Base-by-base conservation (phyloP, 2,888 invertebrate genomes). In the Stenurella melanura region DNA sequence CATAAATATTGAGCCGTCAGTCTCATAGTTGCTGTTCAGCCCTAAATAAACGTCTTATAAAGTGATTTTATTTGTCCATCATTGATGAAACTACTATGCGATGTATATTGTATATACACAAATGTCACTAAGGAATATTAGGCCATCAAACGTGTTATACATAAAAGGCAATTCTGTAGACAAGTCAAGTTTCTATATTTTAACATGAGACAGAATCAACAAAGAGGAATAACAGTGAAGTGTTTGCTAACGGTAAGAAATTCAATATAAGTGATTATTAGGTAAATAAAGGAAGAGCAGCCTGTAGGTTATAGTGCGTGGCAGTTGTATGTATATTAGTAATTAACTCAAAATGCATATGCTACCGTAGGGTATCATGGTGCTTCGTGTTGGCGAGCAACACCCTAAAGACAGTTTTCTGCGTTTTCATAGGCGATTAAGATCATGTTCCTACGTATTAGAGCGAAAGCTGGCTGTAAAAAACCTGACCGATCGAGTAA, bases 251-350 rank as follows among this genome's bases (percentile, higher is more conserved):
- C 42, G 12, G 42, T 38, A n/a, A 42, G 58, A 69, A 60, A 70
- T 58, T 70, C 60, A 60, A 70, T 60, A 50, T 50, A 56, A n/a
- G 18, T 60, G 60, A 60, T 70, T 70, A 42, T 60, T 34, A 50
- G 17, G 38, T 19, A 69, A 34, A 69, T 58, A 68, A 61, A 61
- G 26, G 30, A 30, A 15, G 6, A 12, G 21, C 58, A 12, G 21
- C 58, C 21, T 67, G 19, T 54, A 54, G 19, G 9, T 38, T 42
- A 38, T 12, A 6, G 0, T 7, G 30, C 30, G 0, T 34, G 7
- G 30, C 30, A 34, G 30, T 19, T 21, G 17, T 12, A 26, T 60
- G 60, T 26, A 15, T 19, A 26, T 15, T 26, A 60, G 26, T 60
- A 21, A 57, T 21, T 15, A 60, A 60, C 60, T 60, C 19, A 60